Base-by-base conservation (phyloP, 2,888 invertebrate species). In the Leucophora obtusa region DNA sequence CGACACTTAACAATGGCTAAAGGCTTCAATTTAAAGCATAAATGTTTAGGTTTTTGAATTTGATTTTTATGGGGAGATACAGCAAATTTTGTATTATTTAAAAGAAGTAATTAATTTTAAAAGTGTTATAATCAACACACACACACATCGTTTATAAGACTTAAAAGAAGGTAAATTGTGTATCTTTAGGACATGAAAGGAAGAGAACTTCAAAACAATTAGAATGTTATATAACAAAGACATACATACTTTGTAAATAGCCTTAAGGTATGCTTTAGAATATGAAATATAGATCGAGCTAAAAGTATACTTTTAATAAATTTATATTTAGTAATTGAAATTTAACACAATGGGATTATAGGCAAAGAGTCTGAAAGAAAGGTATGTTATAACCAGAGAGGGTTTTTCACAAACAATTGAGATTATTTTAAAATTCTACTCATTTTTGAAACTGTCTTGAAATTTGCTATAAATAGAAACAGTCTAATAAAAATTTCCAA, bases 91-190 rank as follows among this genome's bases (percentile, higher is more conserved):
- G 17, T 80, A 28, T 58, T n/a, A n/a, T n/a, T n/a, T 24, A 58
- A 70, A 74, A 59, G 24, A 70, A 68, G 80, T 80, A 77, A 81
- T 81, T 81, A 81, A 81, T 81, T 81, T 77, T 68, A 66, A 69
- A 53, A 63, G 76, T 76, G 76, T 76, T 63, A 70, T 70, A 76
- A 76, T 70, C 28, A 28, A 43, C 58, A 65, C 63, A 65, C 53
- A 43, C 33, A 21, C 14, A 28, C 28, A 14, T 5, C 28, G 6
- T 28, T 56, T 33, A 18, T 11, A 33, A 8, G 38, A 50, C 17
- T 1, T 24, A 15, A 10, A 10, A 33, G 8, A 56, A 24, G 54
- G 54, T 18, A 14, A 38, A 38, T 38, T 47, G 6, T n/a, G 6
- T 47, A 2, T 38, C 38, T 4, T 14, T 14, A 56, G 8, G 15